phyloP scores from a whole-genome alignment of 1,140 invertebrate genomes.

The Condylostylus longicornis region DNA sequence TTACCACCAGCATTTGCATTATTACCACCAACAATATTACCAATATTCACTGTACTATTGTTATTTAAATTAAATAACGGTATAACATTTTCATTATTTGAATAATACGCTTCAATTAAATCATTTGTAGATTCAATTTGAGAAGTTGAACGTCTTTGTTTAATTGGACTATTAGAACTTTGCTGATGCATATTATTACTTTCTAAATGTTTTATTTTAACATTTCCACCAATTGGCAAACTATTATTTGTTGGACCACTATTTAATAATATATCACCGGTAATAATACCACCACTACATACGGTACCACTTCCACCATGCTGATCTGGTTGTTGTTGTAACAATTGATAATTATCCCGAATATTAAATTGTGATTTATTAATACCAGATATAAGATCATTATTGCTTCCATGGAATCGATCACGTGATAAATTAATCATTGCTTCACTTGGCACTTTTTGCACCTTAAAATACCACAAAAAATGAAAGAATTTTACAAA shows the following conservation, averaged over 20 bases:
- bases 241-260: not conserved
- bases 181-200: not conserved
- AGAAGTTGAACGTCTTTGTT: conserved; percentile 5
- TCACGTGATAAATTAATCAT: conserved; percentile 2
- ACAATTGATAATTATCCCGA: not conserved
- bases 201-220: too few relatives aligned
- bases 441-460: conserved; percentile 1
- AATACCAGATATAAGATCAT: not conserved
- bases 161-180: conserved; percentile 1
- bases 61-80: not conserved
- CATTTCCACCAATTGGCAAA: not conserved
- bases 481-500: conserved; percentile 1
- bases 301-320: not conserved
- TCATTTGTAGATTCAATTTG: conserved; percentile 7
- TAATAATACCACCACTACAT: too few relatives aligned
- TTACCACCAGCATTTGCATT: not conserved
- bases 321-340: not conserved
- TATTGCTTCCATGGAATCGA: conserved; percentile 9
- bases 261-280: too few relatives aligned
- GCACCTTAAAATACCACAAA: not conserved
- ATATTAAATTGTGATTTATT: conserved; percentile 12
- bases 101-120: not conserved
- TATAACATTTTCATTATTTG: conserved; percentile 2
- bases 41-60: too few relatives aligned
- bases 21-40: too few relatives aligned